Evolutionary conservation across 2,888 invertebrate genomes (phyloP).

Genomic region (Lasius fuliginosus): DNA sequence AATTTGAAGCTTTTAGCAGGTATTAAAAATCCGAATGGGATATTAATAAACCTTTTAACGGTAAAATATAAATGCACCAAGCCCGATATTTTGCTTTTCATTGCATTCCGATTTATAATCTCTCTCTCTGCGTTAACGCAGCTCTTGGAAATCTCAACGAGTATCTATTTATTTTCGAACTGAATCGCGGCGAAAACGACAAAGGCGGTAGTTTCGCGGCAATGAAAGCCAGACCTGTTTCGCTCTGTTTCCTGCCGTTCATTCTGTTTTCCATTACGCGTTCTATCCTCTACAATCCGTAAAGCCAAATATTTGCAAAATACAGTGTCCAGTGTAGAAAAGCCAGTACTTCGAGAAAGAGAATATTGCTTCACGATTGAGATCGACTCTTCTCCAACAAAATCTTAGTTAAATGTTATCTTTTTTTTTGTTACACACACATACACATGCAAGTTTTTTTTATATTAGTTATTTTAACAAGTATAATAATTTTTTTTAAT

Average conservation of each 20-base stretch:
- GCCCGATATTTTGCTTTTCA: slow-evolving; percentile 22
- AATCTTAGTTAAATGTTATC: not conserved
- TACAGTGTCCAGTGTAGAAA: slow-evolving; percentile 28
- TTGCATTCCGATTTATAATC: slow-evolving; percentile 44
- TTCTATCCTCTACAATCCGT: slow-evolving; percentile 50
- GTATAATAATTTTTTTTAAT: not conserved
- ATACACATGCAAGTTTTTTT: not conserved
- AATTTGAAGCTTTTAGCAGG: slow-evolving; percentile 34
- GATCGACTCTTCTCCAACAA: not conserved
- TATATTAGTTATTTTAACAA: not conserved
- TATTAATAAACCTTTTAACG: slow-evolving; percentile 30
- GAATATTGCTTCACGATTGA: not conserved
- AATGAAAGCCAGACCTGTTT: slow-evolving; percentile 40
- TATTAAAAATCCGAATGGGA: slow-evolving; percentile 19
- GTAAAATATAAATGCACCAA: slow-evolving; percentile 21
- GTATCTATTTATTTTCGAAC: slow-evolving; percentile 39
- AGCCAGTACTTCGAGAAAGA: slow-evolving; percentile 27
- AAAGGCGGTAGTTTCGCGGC: slow-evolving; percentile 44
- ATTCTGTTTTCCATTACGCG: slow-evolving; percentile 52
- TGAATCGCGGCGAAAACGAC: slow-evolving; percentile 28
- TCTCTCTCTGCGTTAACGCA: slow-evolving; percentile 35
- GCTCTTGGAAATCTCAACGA: slow-evolving; percentile 44
- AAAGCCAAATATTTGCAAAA: slow-evolving; percentile 55
- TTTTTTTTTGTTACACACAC: not conserved
- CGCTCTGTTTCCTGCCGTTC: slow-evolving; percentile 42